A percentile compares a stretch with the other conserved stretches of the same genome.
Evolutionary conservation across 2,888 invertebrate genomes (phyloP).

Genomic region (Candidula unifasciata): DNA sequence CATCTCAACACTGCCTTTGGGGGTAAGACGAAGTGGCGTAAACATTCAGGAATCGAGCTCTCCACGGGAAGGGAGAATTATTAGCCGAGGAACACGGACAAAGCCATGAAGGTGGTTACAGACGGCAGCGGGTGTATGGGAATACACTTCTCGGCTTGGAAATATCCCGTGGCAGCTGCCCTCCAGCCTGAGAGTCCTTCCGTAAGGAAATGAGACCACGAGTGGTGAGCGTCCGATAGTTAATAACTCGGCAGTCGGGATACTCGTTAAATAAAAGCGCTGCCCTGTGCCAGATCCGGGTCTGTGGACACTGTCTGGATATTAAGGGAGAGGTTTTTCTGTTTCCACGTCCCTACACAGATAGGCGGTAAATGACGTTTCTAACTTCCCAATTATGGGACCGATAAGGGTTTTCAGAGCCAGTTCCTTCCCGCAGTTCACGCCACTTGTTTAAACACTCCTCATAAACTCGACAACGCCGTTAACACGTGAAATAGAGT

Average conservation of each 20-base stretch:
- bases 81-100: not conserved
- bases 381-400: constrained; percentile 25
- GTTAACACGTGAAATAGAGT: too few relatives aligned
- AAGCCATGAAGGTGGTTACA: not conserved
- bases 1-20: not conserved
- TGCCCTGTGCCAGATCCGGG: not conserved
- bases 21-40: not conserved
- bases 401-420: not conserved
- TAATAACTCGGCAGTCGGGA: constrained; percentile 22
- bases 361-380: constrained; percentile 33
- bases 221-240: not conserved
- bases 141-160: not conserved
- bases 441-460: not conserved
- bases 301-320: constrained; percentile 15
- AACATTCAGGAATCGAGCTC: constrained; percentile 18
- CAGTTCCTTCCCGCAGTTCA: not conserved
- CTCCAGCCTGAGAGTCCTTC: constrained; percentile 6
- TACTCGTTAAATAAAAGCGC: constrained; percentile 13
- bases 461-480: not conserved
- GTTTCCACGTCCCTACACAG: constrained; percentile 29
- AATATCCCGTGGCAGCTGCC: constrained; percentile 11
- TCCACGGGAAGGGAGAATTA: not conserved
- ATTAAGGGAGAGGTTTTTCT: not conserved
- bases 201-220: constrained; percentile 3
- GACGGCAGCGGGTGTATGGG: not conserved